Conservation (phyloP, 2,888 invertebrate species). For the Thyatira batis region DNA sequence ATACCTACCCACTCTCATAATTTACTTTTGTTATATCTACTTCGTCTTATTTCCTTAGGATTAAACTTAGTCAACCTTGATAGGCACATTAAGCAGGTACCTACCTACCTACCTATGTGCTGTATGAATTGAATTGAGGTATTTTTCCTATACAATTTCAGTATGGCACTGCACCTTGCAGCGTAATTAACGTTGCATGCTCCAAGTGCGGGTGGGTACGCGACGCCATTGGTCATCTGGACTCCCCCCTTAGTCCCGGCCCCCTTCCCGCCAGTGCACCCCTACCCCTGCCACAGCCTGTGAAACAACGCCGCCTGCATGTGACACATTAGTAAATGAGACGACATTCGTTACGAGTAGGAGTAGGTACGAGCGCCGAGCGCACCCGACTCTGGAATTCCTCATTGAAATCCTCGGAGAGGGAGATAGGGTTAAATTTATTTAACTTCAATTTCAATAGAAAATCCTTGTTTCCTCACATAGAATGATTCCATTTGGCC, state of each 20-base stretch:
- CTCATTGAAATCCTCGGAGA: slow-evolving; percentile 50
- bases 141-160: no score
- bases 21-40: no score
- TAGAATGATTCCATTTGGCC: no score
- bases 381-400: slow-evolving; percentile 72
- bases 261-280: slow-evolving; percentile 28
- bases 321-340: slow-evolving; percentile 84
- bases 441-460: not conserved
- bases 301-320: slow-evolving; percentile 81
- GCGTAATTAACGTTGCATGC: slow-evolving; percentile 72
- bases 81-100: no score
- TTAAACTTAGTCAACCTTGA: no score
- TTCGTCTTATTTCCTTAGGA: no score
- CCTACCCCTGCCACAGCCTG: slow-evolving; percentile 30
- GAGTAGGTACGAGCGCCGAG: slow-evolving; percentile 52
- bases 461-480: not conserved
- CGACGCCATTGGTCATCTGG: slow-evolving; percentile 71
- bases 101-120: no score
- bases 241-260: slow-evolving; percentile 26
- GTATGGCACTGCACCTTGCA: slow-evolving; percentile 21
- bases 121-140: no score
- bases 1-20: no score
- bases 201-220: slow-evolving; percentile 45
- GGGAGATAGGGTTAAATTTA: slow-evolving; percentile 12
- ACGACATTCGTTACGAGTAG: slow-evolving; percentile 75